phyloP scores from a whole-genome alignment of 2,888 invertebrate species.

The Cantharis rufa region DNA sequence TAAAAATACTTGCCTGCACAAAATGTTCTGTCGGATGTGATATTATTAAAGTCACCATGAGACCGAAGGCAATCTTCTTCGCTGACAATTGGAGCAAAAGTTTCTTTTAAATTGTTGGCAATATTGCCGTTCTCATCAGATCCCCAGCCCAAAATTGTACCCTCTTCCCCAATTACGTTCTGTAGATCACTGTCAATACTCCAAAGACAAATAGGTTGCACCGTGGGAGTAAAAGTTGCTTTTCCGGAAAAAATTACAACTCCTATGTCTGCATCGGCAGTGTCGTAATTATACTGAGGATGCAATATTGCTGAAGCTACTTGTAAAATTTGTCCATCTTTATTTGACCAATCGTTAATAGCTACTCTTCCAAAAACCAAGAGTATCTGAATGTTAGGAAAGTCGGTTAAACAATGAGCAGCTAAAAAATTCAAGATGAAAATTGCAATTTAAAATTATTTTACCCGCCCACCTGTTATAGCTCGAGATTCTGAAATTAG shows the following conservation, averaged over 20 bases:
- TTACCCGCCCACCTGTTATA: slow-evolving; percentile 49
- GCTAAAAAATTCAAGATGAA: slow-evolving; percentile 35
- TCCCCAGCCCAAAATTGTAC: slow-evolving; percentile 66
- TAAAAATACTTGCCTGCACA: slow-evolving; percentile 64
- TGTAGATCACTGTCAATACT: slow-evolving; percentile 55
- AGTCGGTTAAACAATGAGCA: slow-evolving; percentile 45
- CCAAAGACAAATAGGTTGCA: slow-evolving; percentile 68
- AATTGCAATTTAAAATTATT: neutral
- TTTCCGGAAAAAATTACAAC: slow-evolving; percentile 60
- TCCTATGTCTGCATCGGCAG: slow-evolving; percentile 62
- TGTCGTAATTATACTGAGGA: slow-evolving; percentile 61
- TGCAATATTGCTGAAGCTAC: slow-evolving; percentile 45
- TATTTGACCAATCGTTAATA: slow-evolving; percentile 42
- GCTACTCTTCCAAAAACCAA: slow-evolving; percentile 46
- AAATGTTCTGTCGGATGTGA: slow-evolving; percentile 60
- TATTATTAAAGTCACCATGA: slow-evolving; percentile 46
- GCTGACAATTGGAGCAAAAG: slow-evolving; percentile 60
- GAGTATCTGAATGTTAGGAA: neutral
- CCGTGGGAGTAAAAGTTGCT: slow-evolving; percentile 59
- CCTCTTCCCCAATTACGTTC: slow-evolving; percentile 46
- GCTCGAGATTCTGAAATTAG: slow-evolving; percentile 49
- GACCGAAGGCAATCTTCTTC: slow-evolving; percentile 61
- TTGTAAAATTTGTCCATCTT: slow-evolving; percentile 35
- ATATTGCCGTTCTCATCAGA: slow-evolving; percentile 56
- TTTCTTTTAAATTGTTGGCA: slow-evolving; percentile 58